Evolutionary conservation across 2,888 invertebrate genomes (phyloP).

Genomic region (Ecdyonurus torrentis): DNA sequence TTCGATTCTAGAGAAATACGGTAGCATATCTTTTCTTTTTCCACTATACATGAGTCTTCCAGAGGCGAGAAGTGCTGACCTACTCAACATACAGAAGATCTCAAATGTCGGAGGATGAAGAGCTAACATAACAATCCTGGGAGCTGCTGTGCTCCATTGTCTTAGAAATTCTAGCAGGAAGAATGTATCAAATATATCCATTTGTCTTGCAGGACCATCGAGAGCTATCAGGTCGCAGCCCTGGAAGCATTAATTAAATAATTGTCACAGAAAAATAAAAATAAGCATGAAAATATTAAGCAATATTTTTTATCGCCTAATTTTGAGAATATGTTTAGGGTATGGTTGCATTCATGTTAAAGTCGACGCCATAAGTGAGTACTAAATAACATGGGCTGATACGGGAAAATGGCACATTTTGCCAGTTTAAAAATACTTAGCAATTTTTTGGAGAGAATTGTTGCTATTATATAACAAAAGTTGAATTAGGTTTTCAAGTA

Average conservation of each 20-base stretch:
- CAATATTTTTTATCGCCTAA: too few species aligned
- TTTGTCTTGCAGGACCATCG: constrained; percentile 73
- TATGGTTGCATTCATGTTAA: too few species aligned
- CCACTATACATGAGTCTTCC: constrained; percentile 87
- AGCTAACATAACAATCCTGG: constrained; percentile 64
- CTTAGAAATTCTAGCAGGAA: constrained; percentile 85
- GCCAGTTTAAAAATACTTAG: too few species aligned
- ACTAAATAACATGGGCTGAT: too few species aligned
- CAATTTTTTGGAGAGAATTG: too few species aligned
- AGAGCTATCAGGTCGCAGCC: constrained; percentile 36
- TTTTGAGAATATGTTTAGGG: background rate
- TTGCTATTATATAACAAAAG: too few species aligned
- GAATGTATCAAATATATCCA: constrained; percentile 93
- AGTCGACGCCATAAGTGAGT: too few species aligned
- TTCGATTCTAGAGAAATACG: constrained; percentile 79
- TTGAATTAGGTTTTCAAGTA: too few species aligned
- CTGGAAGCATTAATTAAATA: too few species aligned
- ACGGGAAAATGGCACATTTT: too few species aligned
- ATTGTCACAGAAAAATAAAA: too few species aligned
- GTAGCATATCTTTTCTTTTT: constrained; percentile 71
- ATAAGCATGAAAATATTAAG: background rate
- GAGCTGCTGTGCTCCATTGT: constrained; percentile 64
- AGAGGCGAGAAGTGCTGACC: constrained; percentile 71
- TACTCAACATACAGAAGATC: constrained; percentile 83
- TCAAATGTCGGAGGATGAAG: constrained; percentile 90